Evolutionary conservation across 2,797 vertebrate genomes (phyloP).

Genomic region (Xenentodon cancila): DNA sequence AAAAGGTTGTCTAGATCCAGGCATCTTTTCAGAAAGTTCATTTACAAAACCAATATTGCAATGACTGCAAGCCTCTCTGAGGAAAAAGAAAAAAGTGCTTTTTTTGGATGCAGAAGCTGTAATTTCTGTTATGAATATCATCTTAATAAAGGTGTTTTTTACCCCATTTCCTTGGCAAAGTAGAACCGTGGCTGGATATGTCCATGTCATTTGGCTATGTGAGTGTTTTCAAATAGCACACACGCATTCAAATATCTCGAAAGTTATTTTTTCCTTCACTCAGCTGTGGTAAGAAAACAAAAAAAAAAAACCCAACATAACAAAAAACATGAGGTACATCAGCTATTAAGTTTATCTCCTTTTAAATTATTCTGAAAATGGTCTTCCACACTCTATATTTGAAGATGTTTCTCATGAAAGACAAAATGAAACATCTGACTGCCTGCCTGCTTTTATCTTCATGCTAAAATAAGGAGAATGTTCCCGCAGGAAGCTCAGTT

Average conservation of each 20-base stretch:
- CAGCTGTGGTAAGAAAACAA: constrained; percentile 47
- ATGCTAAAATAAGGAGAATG: constrained; percentile 14
- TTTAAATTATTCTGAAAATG: constrained; percentile 29
- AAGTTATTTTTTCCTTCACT: constrained; percentile 57
- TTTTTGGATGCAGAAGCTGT: constrained; percentile 48
- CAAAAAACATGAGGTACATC: constrained; percentile 42
- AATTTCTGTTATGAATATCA: constrained; percentile 52
- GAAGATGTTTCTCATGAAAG: constrained; percentile 16
- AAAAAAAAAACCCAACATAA: constrained; percentile 23
- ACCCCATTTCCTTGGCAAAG: constrained; percentile 57
- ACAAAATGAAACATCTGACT: constrained; percentile 22
- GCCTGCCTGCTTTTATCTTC: constrained; percentile 5
- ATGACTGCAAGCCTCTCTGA: constrained; percentile 43
- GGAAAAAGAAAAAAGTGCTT: constrained; percentile 39
- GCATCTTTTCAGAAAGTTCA: constrained; percentile 41
- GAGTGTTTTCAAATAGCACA: constrained; percentile 55
- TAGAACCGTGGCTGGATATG: constrained; percentile 45
- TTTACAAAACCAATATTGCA: constrained; percentile 49
- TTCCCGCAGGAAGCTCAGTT: not conserved
- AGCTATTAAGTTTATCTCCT: constrained; percentile 23
- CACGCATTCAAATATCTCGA: constrained; percentile 41
- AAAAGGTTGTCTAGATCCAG: constrained; percentile 29
- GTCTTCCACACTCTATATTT: constrained; percentile 10
- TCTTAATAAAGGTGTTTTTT: constrained; percentile 60
- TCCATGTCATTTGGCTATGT: constrained; percentile 60